A percentile compares a stretch with the other conserved stretches of the same genome.
phyloP scores from a whole-genome alignment of 2,797 vertebrate genomes.

The Rhabdomys pumilio region DNA sequence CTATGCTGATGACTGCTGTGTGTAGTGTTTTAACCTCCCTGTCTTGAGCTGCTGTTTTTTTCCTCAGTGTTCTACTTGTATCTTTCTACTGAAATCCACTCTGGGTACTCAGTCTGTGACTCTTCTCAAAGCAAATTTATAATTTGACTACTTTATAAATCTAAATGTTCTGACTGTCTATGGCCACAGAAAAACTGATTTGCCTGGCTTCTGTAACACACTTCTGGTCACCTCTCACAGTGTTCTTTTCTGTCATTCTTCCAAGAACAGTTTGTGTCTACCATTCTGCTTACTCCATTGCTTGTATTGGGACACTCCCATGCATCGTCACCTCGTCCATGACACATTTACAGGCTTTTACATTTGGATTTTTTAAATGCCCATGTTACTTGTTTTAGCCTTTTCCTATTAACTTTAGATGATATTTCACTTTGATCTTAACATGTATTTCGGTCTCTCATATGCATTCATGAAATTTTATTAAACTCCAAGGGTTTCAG shows the following conservation, averaged over 20 bases:
- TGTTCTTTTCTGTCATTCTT: background rate
- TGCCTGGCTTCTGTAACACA: background rate
- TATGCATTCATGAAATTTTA: constrained; percentile 15
- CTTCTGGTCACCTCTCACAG: background rate
- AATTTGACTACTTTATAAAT: background rate
- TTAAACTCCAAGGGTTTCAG: background rate
- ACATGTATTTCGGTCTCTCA: constrained; percentile 54
- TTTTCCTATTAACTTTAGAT: constrained; percentile 61
- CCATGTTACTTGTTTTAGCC: constrained; percentile 4
- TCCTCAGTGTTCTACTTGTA: background rate
- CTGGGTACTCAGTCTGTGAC: background rate
- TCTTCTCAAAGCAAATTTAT: constrained; percentile 23
- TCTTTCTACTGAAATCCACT: background rate
- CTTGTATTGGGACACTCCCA: background rate
- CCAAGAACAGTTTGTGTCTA: background rate
- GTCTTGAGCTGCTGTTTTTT: background rate
- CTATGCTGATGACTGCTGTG: background rate
- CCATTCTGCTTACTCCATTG: background rate
- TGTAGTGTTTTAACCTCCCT: background rate
- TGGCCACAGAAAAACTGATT: background rate
- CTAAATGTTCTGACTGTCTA: background rate
- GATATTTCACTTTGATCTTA: constrained; percentile 44
- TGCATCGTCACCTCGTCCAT: background rate
- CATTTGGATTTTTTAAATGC: background rate
- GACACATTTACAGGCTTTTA: background rate